Percentiles rank a stretch among this genome's conserved stretches.
Evolutionary conservation across 2,888 invertebrate species (phyloP).

Genomic region (Imbricaverruca yamaguchii): DNA sequence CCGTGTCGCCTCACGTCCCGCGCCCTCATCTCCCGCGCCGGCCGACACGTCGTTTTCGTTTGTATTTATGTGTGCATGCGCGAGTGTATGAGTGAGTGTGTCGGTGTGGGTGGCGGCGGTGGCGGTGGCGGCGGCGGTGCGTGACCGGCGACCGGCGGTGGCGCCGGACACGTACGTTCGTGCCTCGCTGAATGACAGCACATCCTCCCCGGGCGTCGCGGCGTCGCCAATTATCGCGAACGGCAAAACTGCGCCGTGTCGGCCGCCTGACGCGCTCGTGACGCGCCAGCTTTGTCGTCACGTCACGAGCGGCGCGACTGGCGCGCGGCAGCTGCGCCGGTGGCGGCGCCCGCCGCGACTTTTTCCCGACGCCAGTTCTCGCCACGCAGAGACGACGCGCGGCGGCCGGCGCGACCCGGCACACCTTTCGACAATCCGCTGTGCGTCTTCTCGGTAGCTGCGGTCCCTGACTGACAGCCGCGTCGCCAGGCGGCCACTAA

Average conservation of each 20-base stretch:
- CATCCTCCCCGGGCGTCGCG: conserved; percentile 11
- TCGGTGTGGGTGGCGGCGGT: neutral
- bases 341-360: neutral
- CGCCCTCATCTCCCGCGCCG: neutral
- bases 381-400: neutral
- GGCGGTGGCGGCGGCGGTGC: neutral
- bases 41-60: neutral
- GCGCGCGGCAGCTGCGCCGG: conserved; percentile 8
- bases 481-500: neutral
- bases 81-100: neutral
- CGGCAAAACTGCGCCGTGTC: conserved; percentile 12
- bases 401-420: neutral
- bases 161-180: neutral
- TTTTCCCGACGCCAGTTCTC: neutral
- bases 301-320: conserved; percentile 18
- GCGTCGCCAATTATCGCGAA: conserved; percentile 8
- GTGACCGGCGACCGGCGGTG: neutral
- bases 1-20: neutral
- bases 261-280: conserved; percentile 10
- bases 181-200: conserved; percentile 20
- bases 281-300: conserved; percentile 19
- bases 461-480: neutral
- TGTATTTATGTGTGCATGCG: conserved; percentile 14
- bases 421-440: neutral
- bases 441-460: too few species aligned